Evolutionary conservation across 2,113 vertebrate species (phyloP), one percentile per base, ranked within the genome.

Genomic region (Brienomyrus brachyistius): DNA sequence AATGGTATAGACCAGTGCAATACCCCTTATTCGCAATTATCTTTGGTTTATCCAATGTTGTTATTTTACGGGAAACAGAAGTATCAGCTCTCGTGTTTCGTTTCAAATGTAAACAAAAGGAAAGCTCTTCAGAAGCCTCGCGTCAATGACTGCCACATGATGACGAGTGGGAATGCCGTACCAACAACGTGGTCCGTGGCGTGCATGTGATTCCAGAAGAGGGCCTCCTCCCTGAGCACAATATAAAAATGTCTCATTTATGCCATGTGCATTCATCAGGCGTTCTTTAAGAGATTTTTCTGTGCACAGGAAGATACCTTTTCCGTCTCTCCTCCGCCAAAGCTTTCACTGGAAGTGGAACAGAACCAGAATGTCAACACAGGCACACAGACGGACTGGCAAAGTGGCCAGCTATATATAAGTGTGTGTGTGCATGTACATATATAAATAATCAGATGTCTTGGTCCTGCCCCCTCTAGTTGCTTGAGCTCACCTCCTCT

Each of bases 181-280:
- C 96, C 95, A 43, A 94, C 89, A 6, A 92, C 10, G 40, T 94
- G 95, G 82, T 96, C 95, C 84, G 90, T 92, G 0, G 83, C n/a
- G 1, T 95, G 94, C 89, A 94, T 74, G 23, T 91, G 87, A 80
- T 91, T 89, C 96, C 96, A 96, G 84, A 96, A 94, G 48, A 93
- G 90, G 0, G 93, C 93, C 19, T 94, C 93, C 66, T 95, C 82
- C 74, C 96, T 96, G 89, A 70, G 90, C 0, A 90, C 31, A 88
- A 45, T 0, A 27, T 56, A 88, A 66, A 40, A 4, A 4, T 17
- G 21, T 66, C 17, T 19, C 35, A 7, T 88, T 88, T 27, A 21
- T 51, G 27, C 35, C 15, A 40, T 47, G 11, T n/a, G 10, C 35
- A 50, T 51, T 17, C 31, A 87, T 62, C 21, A 51, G n/a, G 50